Evolutionary conservation across 53 echinoderm and acorn worm genomes (phyloP).

Genomic region (Holothuria leucospilota): DNA sequence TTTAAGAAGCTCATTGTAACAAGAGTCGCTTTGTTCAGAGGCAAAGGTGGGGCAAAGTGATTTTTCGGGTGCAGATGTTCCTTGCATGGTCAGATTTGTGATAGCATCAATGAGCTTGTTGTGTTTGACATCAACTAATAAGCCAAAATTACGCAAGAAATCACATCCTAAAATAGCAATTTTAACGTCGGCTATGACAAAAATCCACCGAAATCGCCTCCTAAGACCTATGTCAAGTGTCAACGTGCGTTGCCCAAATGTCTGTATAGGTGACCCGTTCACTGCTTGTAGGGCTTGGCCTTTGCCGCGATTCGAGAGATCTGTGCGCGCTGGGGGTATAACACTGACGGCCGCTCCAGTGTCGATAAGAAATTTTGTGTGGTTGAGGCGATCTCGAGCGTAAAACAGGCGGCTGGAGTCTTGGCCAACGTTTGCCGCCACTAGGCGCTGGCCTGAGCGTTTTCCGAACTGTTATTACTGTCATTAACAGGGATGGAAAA

Average conservation of each 20-base stretch:
- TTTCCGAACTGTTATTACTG: not conserved
- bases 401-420: not conserved
- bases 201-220: constrained; percentile 43
- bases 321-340: constrained; percentile 27
- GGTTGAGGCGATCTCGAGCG: not conserved
- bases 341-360: constrained; percentile 53
- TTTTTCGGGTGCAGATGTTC: not conserved
- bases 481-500: not conserved
- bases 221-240: constrained; percentile 59
- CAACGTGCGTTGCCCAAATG: constrained; percentile 21
- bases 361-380: constrained; percentile 44
- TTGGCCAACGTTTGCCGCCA: not conserved
- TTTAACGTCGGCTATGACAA: no score
- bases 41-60: constrained; percentile 1
- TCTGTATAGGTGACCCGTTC: not conserved
- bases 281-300: not conserved
- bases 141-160: constrained; percentile 17
- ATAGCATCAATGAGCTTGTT: constrained; percentile 33
- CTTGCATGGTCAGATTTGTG: constrained; percentile 23
- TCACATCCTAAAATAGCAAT: no score
- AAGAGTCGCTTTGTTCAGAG: not conserved
- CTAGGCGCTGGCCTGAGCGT: not conserved
- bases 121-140: constrained; percentile 50
- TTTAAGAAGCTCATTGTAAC: not conserved
- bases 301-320: constrained; percentile 16